Conservation (phyloP, 2,797 vertebrate genomes). For the Eleutherodactylus coqui region DNA sequence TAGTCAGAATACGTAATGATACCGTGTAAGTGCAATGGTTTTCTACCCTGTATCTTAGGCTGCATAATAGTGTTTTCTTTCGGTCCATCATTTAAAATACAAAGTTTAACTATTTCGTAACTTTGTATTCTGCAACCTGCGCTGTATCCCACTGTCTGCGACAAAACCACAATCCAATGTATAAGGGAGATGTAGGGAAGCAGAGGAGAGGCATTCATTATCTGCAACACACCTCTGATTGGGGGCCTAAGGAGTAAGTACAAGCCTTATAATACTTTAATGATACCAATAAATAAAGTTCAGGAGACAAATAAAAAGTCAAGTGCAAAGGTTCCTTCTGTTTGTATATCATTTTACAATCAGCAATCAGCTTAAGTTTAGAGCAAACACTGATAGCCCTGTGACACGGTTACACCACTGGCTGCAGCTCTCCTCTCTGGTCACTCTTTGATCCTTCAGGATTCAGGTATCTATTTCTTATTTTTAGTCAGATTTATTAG, state of each 20-base stretch:
- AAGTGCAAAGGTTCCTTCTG: conserved; percentile 56
- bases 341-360: conserved; percentile 57
- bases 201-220: neutral
- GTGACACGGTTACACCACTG: conserved; percentile 25
- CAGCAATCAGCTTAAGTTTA: conserved; percentile 49
- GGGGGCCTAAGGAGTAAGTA: neutral
- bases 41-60: too few relatives aligned
- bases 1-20: too few relatives aligned
- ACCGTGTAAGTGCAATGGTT: too few relatives aligned
- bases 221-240: neutral
- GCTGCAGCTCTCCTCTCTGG: neutral
- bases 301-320: conserved; percentile 28
- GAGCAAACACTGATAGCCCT: conserved; percentile 49
- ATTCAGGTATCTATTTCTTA: conserved; percentile 22
- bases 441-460: conserved; percentile 47
- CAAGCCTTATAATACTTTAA: neutral
- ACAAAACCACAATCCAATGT: too few relatives aligned
- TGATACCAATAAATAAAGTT: conserved; percentile 17
- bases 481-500: conserved; percentile 40
- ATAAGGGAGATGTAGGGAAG: too few relatives aligned
- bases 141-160: too few relatives aligned
- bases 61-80: too few relatives aligned
- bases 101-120: too few relatives aligned
- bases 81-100: too few relatives aligned
- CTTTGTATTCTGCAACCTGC: too few relatives aligned